Evolutionary conservation across 1,140 invertebrate genomes (phyloP), one percentile per base, ranked within the genome.

Genomic region (Papilio dardanus): DNA sequence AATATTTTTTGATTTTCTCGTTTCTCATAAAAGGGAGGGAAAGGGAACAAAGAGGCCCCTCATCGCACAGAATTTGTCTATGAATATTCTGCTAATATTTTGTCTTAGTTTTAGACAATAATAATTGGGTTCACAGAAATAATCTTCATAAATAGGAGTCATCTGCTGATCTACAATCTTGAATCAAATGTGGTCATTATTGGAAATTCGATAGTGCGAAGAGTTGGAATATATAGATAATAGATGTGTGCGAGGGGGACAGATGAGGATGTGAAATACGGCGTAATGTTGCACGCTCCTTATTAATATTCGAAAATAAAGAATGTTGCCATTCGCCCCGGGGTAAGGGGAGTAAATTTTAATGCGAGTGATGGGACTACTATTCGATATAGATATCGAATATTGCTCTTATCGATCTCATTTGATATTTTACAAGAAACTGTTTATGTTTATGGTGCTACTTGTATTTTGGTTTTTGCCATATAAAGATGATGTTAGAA

Each of bases 261-360:
- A 75, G 75, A 80, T 81, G 74, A 82, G 85, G 82, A 87, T 85
- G 89, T 90, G 87, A 91, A 87, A 89, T 90, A 91, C 87, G 84
- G 89, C 86, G 86, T 90, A 90, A 88, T 89, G 88, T 86, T 87
- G 87, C 88, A 86, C 85, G 85, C 87, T 88, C 81, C 88, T 89
- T 92, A 89, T 92, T 92, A 90, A 92, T 90, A 92, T 92, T 92
- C 86, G 81, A 90, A 91, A 90, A 91, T 91, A 92, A 92, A 90
- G 87, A 92, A 92, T 92, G 87, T 89, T 88, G 86, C 90, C 88
- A 90, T 88, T 84, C 86, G 88, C 88, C 89, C 83, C 80, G 75
- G 76, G 87, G 88, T 79, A 77, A 83, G 80, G 82, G 83, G 85
- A 87, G 83, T 84, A 84, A 81, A 88, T 86, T 89, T 81, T 82